Percentiles rank a stretch among this genome's conserved stretches.
Conservation (phyloP, 2,888 invertebrate genomes). For the Epinotia brunnichana region DNA sequence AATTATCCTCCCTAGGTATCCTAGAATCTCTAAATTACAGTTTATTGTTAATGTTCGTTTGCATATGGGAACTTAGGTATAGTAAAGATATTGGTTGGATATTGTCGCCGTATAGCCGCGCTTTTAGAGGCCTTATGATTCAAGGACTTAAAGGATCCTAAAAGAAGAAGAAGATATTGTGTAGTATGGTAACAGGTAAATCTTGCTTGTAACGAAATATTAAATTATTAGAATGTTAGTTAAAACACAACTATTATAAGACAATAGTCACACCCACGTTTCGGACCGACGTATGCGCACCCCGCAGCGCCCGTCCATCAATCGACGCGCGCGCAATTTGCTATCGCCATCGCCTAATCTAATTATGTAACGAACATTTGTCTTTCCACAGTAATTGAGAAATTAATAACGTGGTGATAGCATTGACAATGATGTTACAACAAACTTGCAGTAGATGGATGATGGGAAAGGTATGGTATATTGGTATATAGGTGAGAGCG, state of each 20-base stretch:
- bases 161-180: neutral
- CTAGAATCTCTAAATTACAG: too few relatives aligned
- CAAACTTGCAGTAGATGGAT: neutral
- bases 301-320: conserved; percentile 79
- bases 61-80: too few relatives aligned
- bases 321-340: conserved; percentile 72
- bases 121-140: neutral
- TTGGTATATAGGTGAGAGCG: neutral
- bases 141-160: neutral
- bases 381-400: conserved; percentile 69
- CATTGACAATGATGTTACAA: conserved; percentile 29
- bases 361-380: conserved; percentile 77
- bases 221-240: neutral
- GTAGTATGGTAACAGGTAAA: too few relatives aligned
- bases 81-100: too few relatives aligned
- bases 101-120: too few relatives aligned
- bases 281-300: conserved; percentile 71
- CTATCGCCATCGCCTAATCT: conserved; percentile 75
- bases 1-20: too few relatives aligned
- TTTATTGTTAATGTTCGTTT: too few relatives aligned
- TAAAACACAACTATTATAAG: conserved; percentile 5
- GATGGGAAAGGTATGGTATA: too few relatives aligned
- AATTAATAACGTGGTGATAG: conserved; percentile 60
- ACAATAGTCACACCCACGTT: conserved; percentile 53
- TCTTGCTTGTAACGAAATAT: neutral